Base-by-base conservation (phyloP, 2,888 invertebrate species). In the Drosophila formosana region DNA sequence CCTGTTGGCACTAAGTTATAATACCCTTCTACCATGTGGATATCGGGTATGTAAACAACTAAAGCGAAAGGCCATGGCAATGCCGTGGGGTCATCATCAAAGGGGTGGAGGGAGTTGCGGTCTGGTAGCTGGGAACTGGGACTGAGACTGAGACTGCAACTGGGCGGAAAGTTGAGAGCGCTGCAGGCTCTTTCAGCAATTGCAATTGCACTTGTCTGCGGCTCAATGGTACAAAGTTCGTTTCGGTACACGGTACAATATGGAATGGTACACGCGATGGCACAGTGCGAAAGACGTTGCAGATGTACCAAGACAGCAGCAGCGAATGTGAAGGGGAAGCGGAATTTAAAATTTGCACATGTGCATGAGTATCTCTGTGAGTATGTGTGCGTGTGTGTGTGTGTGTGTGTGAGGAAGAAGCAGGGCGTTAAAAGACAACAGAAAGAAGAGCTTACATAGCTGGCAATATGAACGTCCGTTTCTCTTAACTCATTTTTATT, bases 401-500 rank as follows among this genome's bases (percentile, higher is more conserved):
- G 43, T 45, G 51, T 46, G 34, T 28, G 52, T 26, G 50, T 26
- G 47, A 28, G 18, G 37, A 57, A 18, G 56, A 30, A 51, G 49
- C 49, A 13, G 55, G 53, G 52, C 60, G 45, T 50, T 46, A 65
- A 56, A 51, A 75, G 61, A 52, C 76, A 53, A 58, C 43, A 57
- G 52, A 49, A 68, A 66, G 6, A 58, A 45, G 41, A 72, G 37
- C 52, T 57, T 61, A 60, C 53, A 52, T 46, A 58, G 74, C 66
- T 77, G 72, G 77, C 80, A 69, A 74, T 80, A 81, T 66, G 78
- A 87, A 75, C 82, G 85, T 78, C 82, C 82, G 82, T 74, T 82
- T 81, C 79, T 84, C 72, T 88, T 84, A 78, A 85, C 82, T 88
- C 72, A 81, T 84, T 88, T 84, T 87, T 75, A 63, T 75, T 82